These are phyloP conservation scores for Drosophila eugracilis DNA, from an alignment of 1,140 invertebrate genomes.

Conservation along the genomic window DNA sequence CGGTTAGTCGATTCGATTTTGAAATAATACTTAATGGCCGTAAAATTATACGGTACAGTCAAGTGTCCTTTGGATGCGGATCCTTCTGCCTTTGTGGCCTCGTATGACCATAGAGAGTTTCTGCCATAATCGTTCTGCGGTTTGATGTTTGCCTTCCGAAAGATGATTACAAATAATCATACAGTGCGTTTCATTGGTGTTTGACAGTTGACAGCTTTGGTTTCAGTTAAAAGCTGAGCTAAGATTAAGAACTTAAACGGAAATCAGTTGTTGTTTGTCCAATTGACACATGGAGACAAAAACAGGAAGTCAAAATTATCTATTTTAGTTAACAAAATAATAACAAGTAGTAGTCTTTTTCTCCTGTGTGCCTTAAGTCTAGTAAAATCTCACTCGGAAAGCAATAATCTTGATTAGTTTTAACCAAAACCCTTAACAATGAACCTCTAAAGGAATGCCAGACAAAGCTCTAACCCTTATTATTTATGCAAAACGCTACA, in stretches of 20 bases:
- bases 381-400: not conserved
- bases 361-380: not conserved
- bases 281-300: too few relatives aligned
- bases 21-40: slow-evolving; percentile 82
- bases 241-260: too few relatives aligned
- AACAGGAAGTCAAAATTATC: too few relatives aligned
- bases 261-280: too few relatives aligned
- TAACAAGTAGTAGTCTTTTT: too few relatives aligned
- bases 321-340: too few relatives aligned
- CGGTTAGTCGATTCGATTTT: slow-evolving; percentile 57
- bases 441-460: slow-evolving; percentile 12
- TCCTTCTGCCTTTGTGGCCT: slow-evolving; percentile 28
- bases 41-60: slow-evolving; percentile 75
- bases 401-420: slow-evolving; percentile 47
- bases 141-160: slow-evolving; percentile 44
- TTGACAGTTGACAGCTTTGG: not conserved
- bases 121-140: slow-evolving; percentile 54
- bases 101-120: slow-evolving; percentile 31
- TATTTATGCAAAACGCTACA: slow-evolving; percentile 38
- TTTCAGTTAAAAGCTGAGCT: not conserved
- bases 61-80: slow-evolving; percentile 49
- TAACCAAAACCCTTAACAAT: slow-evolving; percentile 8
- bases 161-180: slow-evolving; percentile 49
- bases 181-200: not conserved
- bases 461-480: slow-evolving; percentile 15